A percentile compares a stretch with the other conserved stretches of the same genome.
Evolutionary conservation across 2,113 vertebrate species (phyloP).

Genomic region (Mola mola): DNA sequence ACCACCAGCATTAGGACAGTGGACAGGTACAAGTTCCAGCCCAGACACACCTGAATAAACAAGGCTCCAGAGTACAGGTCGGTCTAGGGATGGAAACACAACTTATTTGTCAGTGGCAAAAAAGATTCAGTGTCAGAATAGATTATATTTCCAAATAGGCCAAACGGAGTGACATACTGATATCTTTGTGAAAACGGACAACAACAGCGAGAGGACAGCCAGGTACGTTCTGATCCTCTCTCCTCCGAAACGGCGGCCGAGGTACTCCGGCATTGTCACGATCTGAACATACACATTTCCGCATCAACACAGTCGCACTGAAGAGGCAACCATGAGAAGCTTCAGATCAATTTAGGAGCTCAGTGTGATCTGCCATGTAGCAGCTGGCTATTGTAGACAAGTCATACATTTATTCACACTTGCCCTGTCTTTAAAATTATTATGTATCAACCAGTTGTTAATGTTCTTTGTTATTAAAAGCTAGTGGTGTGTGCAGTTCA

Average conservation of each 20-base stretch:
- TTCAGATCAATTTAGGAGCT: not conserved
- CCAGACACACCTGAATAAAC: slow-evolving; percentile 92
- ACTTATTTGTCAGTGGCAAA: slow-evolving; percentile 4
- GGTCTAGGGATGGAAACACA: slow-evolving; percentile 76
- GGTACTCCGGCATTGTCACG: slow-evolving; percentile 91
- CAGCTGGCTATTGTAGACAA: not conserved
- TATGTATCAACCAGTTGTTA: not conserved
- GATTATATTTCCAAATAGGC: no score
- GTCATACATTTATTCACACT: not conserved
- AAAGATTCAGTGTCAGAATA: no score
- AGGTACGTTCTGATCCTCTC: slow-evolving; percentile 88
- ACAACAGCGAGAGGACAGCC: slow-evolving; percentile 86
- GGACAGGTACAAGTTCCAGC: slow-evolving; percentile 93
- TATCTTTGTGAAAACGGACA: slow-evolving; percentile 95
- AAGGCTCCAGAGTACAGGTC: slow-evolving; percentile 90
- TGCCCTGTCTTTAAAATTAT: not conserved
- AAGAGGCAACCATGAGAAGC: not conserved
- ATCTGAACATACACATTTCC: slow-evolving; percentile 79
- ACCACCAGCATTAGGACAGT: slow-evolving; percentile 86
- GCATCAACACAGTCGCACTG: slow-evolving; percentile 3
- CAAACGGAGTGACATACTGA: slow-evolving; percentile 82
- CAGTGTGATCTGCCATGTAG: not conserved
- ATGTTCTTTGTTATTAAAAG: not conserved
- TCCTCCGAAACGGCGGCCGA: slow-evolving; percentile 90
- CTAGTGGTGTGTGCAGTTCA: slow-evolving; percentile 5